phyloP scores from a whole-genome alignment of 2,113 vertebrate genomes.

The Todiramphus saurophagus region DNA sequence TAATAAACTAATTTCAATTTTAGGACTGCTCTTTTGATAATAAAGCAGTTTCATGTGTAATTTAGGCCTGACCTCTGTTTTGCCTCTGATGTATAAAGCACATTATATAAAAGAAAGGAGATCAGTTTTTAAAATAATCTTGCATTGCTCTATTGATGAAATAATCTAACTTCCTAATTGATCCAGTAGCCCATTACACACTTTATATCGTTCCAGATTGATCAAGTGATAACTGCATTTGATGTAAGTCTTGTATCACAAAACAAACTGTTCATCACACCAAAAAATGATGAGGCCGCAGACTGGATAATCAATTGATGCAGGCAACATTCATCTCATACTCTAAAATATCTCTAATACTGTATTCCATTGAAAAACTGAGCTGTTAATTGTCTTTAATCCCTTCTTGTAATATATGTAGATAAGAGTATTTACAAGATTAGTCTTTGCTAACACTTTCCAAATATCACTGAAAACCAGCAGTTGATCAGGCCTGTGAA shows the following conservation, averaged over 20 bases:
- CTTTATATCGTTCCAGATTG: background rate
- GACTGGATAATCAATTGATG: background rate
- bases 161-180: constrained; percentile 44
- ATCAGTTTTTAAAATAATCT: constrained; percentile 33
- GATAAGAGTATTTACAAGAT: background rate
- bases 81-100: background rate
- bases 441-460: background rate
- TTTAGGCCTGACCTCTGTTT: background rate
- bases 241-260: background rate
- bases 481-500: background rate
- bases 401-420: background rate
- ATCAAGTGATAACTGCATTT: constrained; percentile 49
- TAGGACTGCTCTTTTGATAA: background rate
- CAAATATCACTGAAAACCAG: background rate
- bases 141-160: constrained; percentile 10
- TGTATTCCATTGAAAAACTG: background rate
- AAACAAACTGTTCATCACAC: constrained; percentile 25
- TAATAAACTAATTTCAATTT: background rate
- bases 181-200: constrained; percentile 10
- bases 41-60: background rate
- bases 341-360: background rate
- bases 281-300: constrained; percentile 40
- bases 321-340: background rate
- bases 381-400: background rate
- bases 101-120: background rate